A percentile compares a stretch with the other conserved stretches of the same genome.
phyloP scores from a whole-genome alignment of 2,113 vertebrate species.

The Antennarius striatus region DNA sequence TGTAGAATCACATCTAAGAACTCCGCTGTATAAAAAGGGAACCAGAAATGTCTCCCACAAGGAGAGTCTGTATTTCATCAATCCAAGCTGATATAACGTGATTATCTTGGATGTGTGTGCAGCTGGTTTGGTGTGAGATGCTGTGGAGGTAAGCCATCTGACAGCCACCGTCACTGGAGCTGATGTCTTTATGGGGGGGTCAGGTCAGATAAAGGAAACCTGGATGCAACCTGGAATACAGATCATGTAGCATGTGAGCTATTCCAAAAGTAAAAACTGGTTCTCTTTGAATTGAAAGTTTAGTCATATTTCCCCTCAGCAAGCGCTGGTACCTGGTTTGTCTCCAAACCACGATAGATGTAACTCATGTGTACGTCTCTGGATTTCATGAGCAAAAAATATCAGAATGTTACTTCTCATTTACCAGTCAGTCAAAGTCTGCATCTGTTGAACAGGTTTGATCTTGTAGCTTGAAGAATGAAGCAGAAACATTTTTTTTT shows the following conservation, averaged over 20 bases:
- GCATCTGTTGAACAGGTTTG: too few species aligned
- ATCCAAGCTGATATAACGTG: conserved; percentile 3
- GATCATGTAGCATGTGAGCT: conserved; percentile 62
- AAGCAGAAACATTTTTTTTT: too few species aligned
- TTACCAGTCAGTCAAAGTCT: too few species aligned
- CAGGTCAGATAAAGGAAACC: neutral
- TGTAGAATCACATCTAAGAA: conserved; percentile 7
- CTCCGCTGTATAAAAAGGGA: neutral
- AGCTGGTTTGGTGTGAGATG: conserved; percentile 6
- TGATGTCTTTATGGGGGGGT: neutral
- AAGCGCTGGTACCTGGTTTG: too few species aligned
- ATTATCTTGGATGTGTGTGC: neutral
- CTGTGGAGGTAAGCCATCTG: neutral
- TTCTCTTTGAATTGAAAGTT: neutral
- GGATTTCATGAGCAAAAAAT: too few species aligned
- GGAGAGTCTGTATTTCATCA: conserved; percentile 19
- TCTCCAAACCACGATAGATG: too few species aligned
- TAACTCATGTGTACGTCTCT: too few species aligned
- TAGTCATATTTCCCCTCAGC: too few species aligned
- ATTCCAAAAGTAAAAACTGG: conserved; percentile 37
- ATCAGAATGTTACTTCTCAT: too few species aligned
- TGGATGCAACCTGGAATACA: conserved; percentile 21
- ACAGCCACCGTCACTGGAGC: neutral
- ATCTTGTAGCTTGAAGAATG: too few species aligned
- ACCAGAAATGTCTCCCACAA: conserved; percentile 11